These are phyloP conservation scores for Nesometra sesokonis DNA, from an alignment of 35 echinoderm and acorn worm genomes.

Conservation along the genomic window DNA sequence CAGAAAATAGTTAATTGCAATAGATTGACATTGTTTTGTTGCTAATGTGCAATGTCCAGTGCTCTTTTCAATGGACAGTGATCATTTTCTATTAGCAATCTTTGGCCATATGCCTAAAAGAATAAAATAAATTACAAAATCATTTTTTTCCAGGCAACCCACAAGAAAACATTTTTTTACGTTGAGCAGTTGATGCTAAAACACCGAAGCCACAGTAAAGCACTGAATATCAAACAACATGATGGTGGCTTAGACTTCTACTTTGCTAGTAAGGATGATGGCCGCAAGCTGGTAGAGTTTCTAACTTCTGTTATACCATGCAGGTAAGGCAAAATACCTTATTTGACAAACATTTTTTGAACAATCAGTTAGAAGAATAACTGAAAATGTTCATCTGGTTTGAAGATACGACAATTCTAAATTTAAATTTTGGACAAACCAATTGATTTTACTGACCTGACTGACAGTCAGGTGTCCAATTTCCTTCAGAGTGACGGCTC, in stretches of 20 bases:
- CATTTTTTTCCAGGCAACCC: conserved; percentile 46
- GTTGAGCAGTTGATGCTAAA: conserved; percentile 94
- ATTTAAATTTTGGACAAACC: too few species aligned
- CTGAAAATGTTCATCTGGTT: too few species aligned
- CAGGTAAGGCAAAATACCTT: conserved; percentile 37
- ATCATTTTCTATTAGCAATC: too few species aligned
- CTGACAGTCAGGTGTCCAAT: too few species aligned
- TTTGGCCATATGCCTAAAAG: neutral
- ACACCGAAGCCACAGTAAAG: conserved; percentile 65
- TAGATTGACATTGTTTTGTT: neutral
- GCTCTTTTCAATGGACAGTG: neutral
- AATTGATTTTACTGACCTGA: too few species aligned
- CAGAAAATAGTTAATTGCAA: neutral
- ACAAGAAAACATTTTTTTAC: conserved; percentile 97
- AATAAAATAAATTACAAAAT: neutral
- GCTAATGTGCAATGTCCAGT: neutral
- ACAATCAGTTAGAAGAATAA: too few species aligned
- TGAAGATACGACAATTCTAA: too few species aligned
- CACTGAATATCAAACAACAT: conserved; percentile 90
- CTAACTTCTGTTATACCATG: conserved; percentile 69
- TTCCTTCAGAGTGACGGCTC: too few species aligned
- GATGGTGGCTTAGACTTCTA: conserved; percentile 85
- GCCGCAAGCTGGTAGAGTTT: conserved; percentile 79
- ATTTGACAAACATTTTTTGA: too few species aligned
- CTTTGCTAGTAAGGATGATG: conserved; percentile 61